Base-by-base conservation (phyloP, 2,797 vertebrate species). In the Eulemur mongoz region DNA sequence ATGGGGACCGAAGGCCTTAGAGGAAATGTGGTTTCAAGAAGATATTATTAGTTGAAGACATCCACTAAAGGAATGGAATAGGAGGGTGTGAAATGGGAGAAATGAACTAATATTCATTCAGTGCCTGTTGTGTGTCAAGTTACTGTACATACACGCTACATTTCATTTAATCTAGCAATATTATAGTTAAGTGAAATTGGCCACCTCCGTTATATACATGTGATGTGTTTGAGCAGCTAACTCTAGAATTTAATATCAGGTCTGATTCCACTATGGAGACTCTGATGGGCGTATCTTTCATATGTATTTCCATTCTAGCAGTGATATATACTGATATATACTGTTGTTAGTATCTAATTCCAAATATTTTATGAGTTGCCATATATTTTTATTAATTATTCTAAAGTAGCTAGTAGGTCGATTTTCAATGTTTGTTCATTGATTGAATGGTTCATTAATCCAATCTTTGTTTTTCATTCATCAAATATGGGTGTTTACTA, bases 371-470 rank as follows among this genome's bases (percentile, higher is more conserved):
- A 50, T 38, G 69, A 12, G 1, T 89, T 91, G 0, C 2, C 89
- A 45, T 72, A 80, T 2, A 57, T 86, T 94, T 95, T 92, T 30
- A 80, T 18, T 69, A 79, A 57, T 63, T 80, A 83, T 70, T 82
- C 22, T 80, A 43, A 95, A 95, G 40, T 35, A 89, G 18, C 25
- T 91, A 67, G 38, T 38, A 87, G 70, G 40, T 5, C 92, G 65
- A 80, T 81, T 92, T 92, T 84, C 4, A n/a, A 5, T 72, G 22
- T 87, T 90, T 87, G 27, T 32, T 89, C n/a, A 85, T 40, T 93
- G 40, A 92, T 27, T 81, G 27, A 91, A 75, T 67, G 17, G 7
- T 61, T 88, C 11, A 81, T 93, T 92, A 92, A 52, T 78, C 88
- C 20, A 52, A 17, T 57, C 25, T 83, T 89, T 93, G 43, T 78